Evolutionary conservation across 2,797 vertebrate species (phyloP), one percentile per base, ranked within the genome.

Genomic region (Eremophila alpestris): DNA sequence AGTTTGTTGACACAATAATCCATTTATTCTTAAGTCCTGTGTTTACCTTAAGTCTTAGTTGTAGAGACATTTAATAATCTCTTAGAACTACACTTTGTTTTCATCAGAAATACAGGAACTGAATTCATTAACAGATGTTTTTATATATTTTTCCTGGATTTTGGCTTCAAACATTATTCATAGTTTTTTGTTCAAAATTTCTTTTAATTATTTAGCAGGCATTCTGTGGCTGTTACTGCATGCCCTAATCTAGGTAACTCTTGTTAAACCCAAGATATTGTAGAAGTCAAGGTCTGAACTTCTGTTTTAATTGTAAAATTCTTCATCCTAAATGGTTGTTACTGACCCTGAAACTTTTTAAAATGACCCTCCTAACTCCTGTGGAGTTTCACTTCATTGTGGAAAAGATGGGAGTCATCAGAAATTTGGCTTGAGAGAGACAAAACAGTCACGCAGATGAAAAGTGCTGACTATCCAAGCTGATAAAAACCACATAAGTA

Each of bases 181-280:
- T 7, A 32, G 17, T 29, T 76, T 87, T 80, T 67, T 4, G 27
- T 79, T 51, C 19, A 30, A 27, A 32, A 16, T 32, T 55, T 34
- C 6, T 75, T 68, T 30, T 27, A 75, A 74, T 78, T 49, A 41
- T 16, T 19, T 46, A 75, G 14, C 32, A 11, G 36, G 21, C 30
- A 29, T 70, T 91, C 13, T 60, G 9, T 43, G 63, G 32, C 69
- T 60, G 10, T 63, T 77, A 56, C 27, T 52, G 19, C 60, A 30
- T 68, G 18, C 38, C 22, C 13, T 77, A 65, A 41, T 56, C 11
- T 63, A 40, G 38, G 20, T 65, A 85, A 63, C 29, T 77, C n/a
- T 5, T 48, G 6, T 11, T 55, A 74, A 74, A 55, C 24, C 30
- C 4, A 67, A 71, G 32, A 29, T 65, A 52, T 0, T 3, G 0